Percentiles rank a stretch among this genome's conserved stretches.
phyloP scores from a whole-genome alignment of 2,113 vertebrate genomes.

The Sylvietta virens region DNA sequence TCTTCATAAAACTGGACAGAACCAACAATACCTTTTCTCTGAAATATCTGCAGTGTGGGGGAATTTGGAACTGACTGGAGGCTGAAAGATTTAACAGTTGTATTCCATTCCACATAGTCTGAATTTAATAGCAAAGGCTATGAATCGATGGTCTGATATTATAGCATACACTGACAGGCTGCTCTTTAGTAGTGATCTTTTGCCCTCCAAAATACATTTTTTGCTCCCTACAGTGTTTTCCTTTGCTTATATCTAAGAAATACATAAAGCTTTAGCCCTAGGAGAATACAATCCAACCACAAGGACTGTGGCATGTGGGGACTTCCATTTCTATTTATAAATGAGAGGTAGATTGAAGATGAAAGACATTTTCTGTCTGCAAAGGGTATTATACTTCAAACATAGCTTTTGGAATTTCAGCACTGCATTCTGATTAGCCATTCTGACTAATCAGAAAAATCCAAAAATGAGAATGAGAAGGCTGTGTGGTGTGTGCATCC shows the following conservation, averaged over 20 bases:
- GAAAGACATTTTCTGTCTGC: conserved; percentile 31
- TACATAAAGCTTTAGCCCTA: background rate
- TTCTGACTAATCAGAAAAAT: background rate
- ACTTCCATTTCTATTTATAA: conserved; percentile 47
- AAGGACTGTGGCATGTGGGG: background rate
- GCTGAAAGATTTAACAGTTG: background rate
- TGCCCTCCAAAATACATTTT: background rate
- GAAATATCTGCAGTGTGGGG: background rate
- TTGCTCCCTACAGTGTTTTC: background rate
- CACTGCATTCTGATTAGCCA: background rate
- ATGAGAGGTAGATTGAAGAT: background rate
- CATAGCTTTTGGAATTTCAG: conserved; percentile 21
- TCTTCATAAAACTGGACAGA: background rate
- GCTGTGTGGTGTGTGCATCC: background rate
- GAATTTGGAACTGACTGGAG: background rate
- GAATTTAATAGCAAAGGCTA: background rate
- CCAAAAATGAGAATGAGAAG: accelerated
- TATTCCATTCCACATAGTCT: background rate
- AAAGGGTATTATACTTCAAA: conserved; percentile 2
- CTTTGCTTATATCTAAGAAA: conserved; percentile 1
- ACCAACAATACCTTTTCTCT: background rate
- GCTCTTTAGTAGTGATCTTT: background rate
- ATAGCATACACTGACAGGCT: background rate
- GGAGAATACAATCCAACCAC: background rate
- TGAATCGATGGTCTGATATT: accelerated